A percentile compares a stretch with the other conserved stretches of the same genome.
Conservation (phyloP, 2,113 vertebrate genomes). For the Pseudopodoces humilis region DNA sequence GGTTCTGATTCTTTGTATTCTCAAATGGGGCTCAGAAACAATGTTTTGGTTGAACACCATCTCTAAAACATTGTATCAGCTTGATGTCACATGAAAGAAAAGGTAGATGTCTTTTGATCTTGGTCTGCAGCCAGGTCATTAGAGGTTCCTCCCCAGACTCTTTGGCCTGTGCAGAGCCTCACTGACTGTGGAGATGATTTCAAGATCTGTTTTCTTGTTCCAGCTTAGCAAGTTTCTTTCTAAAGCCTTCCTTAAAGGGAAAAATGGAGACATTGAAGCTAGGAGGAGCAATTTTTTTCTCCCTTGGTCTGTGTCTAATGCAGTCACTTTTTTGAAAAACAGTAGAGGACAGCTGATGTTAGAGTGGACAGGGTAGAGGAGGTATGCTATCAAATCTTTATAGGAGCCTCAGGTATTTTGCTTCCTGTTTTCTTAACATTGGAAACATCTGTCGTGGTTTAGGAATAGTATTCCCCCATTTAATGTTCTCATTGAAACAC, state of each 20-base stretch:
- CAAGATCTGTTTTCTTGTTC: background rate
- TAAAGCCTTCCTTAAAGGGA: background rate
- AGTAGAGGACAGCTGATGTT: background rate
- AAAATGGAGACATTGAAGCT: background rate
- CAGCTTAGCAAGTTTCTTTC: background rate
- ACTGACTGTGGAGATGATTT: background rate
- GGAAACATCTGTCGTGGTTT: background rate
- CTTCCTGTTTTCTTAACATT: background rate
- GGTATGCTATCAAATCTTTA: background rate
- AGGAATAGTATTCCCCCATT: background rate
- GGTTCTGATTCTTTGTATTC: background rate
- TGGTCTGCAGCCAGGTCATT: background rate
- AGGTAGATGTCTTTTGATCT: background rate
- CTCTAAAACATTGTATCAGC: background rate
- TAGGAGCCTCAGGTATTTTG: background rate
- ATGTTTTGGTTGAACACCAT: background rate
- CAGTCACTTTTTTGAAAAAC: background rate
- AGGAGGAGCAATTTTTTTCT: background rate
- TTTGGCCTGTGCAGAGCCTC: background rate
- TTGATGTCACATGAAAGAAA: conserved; percentile 8
- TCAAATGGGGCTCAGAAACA: background rate
- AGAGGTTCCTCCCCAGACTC: background rate
- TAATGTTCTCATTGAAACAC: background rate
- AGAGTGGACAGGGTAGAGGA: background rate
- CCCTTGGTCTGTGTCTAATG: background rate